Evolutionary conservation across 2,888 invertebrate genomes (phyloP).

Genomic region (Stegophylla sp.): DNA sequence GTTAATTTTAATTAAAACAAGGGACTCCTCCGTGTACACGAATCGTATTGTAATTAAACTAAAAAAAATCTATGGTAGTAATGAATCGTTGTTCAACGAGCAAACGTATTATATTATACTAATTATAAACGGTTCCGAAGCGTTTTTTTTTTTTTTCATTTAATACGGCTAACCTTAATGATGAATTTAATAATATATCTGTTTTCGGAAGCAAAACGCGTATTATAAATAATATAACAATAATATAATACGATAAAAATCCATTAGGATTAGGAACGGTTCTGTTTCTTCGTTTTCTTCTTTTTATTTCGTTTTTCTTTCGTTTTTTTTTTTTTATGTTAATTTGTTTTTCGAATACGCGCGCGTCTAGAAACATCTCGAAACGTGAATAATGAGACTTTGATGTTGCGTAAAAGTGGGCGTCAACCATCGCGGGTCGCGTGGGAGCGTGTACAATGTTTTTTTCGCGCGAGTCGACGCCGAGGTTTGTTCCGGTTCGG

Average conservation of each 20-base stretch:
- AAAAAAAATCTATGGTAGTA: neutral
- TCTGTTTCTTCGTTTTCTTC: too few species aligned
- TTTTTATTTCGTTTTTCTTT: neutral
- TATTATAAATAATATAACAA: too few species aligned
- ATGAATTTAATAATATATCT: neutral
- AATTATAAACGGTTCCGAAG: neutral
- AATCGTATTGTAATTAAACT: neutral
- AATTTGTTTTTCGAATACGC: neutral
- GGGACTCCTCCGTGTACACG: neutral
- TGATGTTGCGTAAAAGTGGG: neutral
- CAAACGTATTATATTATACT: too few species aligned
- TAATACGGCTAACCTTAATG: neutral
- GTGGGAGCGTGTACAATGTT: neutral
- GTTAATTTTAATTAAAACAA: neutral
- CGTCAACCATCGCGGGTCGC: neutral
- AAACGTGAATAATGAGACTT: neutral
- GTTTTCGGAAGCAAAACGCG: too few species aligned
- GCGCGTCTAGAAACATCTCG: neutral
- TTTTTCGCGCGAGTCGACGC: neutral
- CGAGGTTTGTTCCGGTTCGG: conserved; percentile 6
- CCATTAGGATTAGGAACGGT: neutral
- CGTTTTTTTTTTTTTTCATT: neutral
- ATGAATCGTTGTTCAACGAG: neutral
- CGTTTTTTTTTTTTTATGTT: neutral
- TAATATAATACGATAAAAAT: neutral